Conservation (phyloP, 2,113 vertebrate species). For the Pan troglodytes region NHGRI_mPanTro3-v2.1_pri NC_086015.1:86153501-86154000, state of each 20-base stretch:
- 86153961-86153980: slow-evolving; percentile 65
- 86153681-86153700: slow-evolving; percentile 9
- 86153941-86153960: slow-evolving; percentile 51
- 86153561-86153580: slow-evolving; percentile 41
- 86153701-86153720: slow-evolving; percentile 40
- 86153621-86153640: slow-evolving; percentile 57
- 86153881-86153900: slow-evolving; percentile 55
- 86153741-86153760: slow-evolving; percentile 59
- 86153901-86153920: slow-evolving; percentile 49
- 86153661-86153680: not conserved
- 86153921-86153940: slow-evolving; percentile 50
- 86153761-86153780: slow-evolving; percentile 17
- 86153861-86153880: slow-evolving; percentile 62
- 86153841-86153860: slow-evolving; percentile 37
- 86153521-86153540: not conserved
- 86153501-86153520: not conserved
- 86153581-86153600: slow-evolving; percentile 63
- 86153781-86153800: slow-evolving; percentile 51
- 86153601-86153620: slow-evolving; percentile 24
- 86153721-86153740: slow-evolving; percentile 6
- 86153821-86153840: slow-evolving; percentile 44
- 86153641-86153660: slow-evolving; percentile 51
- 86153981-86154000: slow-evolving; percentile 56
- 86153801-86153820: slow-evolving; percentile 55
- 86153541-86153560: slow-evolving; percentile 15